A percentile compares a stretch with the other conserved stretches of the same genome.
phyloP scores from a whole-genome alignment of 2,888 invertebrate species.

The Pocota personata region DNA sequence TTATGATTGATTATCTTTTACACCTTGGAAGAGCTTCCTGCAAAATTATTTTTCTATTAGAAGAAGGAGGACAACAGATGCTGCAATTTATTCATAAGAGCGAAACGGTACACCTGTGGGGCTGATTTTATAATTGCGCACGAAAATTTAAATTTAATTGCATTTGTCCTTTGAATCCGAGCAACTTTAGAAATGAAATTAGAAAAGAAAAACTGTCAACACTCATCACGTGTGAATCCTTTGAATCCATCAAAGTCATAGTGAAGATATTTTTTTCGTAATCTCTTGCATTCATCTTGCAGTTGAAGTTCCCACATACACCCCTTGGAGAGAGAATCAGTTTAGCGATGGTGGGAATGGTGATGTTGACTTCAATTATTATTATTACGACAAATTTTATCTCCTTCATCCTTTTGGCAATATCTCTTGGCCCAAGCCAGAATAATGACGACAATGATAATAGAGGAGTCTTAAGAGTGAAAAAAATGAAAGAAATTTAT shows the following conservation, averaged over 20 bases:
- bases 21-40: conserved; percentile 10
- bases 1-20: conserved; percentile 54
- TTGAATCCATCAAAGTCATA: conserved; percentile 8
- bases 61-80: conserved; percentile 24
- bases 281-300: conserved; percentile 26
- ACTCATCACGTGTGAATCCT: conserved; percentile 31
- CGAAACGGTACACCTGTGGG: conserved; percentile 21
- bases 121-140: conserved; percentile 30
- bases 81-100: conserved; percentile 43
- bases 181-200: background rate
- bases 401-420: conserved; percentile 57
- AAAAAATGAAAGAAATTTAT: background rate
- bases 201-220: background rate
- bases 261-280: conserved; percentile 3
- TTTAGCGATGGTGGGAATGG: background rate
- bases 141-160: conserved; percentile 41
- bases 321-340: background rate
- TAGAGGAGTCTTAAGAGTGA: conserved; percentile 9
- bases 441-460: conserved; percentile 61
- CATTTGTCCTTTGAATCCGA: background rate
- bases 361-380: conserved; percentile 64
- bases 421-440: conserved; percentile 55
- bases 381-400: conserved; percentile 72
- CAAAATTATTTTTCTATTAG: conserved; percentile 25
- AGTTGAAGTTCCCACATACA: conserved; percentile 14